These are phyloP conservation scores for Perca schrenkii DNA, from an alignment of 2,113 vertebrate genomes.

Conservation along the genomic window DNA sequence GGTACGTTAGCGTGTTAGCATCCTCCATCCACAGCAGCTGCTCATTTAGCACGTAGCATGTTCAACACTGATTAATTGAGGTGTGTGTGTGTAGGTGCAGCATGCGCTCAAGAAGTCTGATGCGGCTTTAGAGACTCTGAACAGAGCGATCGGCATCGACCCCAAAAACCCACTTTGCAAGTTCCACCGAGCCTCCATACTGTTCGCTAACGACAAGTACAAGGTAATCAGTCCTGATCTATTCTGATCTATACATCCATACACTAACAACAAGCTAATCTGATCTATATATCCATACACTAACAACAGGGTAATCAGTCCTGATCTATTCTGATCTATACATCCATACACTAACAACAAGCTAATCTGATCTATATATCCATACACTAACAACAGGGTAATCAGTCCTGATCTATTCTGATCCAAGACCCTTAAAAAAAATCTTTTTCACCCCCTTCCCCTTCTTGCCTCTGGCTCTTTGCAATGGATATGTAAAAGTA, in stretches of 20 bases:
- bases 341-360: too few relatives aligned
- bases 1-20: constrained; percentile 80
- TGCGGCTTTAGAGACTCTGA: constrained; percentile 96
- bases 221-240: constrained; percentile 85
- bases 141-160: constrained; percentile 96
- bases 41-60: constrained; percentile 12
- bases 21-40: neutral
- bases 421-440: too few relatives aligned
- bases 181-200: constrained; percentile 97
- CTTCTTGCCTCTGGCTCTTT: too few relatives aligned
- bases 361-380: too few relatives aligned
- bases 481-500: too few relatives aligned
- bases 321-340: neutral
- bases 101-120: constrained; percentile 98
- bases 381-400: too few relatives aligned
- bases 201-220: constrained; percentile 99
- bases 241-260: neutral
- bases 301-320: neutral
- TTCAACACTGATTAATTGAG: neutral
- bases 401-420: neutral
- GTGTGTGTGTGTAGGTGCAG: constrained; percentile 87
- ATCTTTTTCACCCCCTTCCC: too few relatives aligned
- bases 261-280: too few relatives aligned
- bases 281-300: too few relatives aligned
- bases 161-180: constrained; percentile 99